phyloP scores from a whole-genome alignment of 2,797 vertebrate genomes.

The Echiichthys vipera region DNA sequence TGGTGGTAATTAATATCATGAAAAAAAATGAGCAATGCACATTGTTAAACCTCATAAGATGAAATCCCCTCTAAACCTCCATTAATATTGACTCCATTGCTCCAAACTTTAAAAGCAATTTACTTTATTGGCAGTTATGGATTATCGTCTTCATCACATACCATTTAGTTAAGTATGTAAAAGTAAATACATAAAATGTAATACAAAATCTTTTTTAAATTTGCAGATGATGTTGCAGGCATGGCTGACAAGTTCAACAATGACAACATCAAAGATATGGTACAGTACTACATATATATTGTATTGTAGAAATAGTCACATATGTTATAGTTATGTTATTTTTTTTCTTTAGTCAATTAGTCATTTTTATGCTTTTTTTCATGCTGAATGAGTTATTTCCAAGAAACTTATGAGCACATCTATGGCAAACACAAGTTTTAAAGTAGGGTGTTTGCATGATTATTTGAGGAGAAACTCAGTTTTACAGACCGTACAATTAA shows the following conservation, averaged over 20 bases:
- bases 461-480: too few relatives aligned
- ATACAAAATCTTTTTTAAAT: conserved; percentile 14
- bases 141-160: not conserved
- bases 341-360: too few relatives aligned
- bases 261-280: conserved; percentile 85
- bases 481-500: too few relatives aligned
- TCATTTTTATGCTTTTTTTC: too few relatives aligned
- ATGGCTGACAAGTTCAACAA: conserved; percentile 85
- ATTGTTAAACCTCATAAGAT: not conserved
- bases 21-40: not conserved
- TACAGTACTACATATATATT: conserved; percentile 36
- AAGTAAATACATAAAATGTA: not conserved
- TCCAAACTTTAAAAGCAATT: not conserved
- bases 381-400: too few relatives aligned
- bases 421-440: too few relatives aligned
- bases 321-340: too few relatives aligned
- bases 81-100: not conserved
- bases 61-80: too few relatives aligned
- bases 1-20: not conserved
- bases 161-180: not conserved
- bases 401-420: too few relatives aligned
- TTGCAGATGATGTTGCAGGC: conserved; percentile 77
- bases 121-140: not conserved
- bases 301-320: not conserved
- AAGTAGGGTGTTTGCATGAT: too few relatives aligned